Evolutionary conservation across 2,797 vertebrate genomes (phyloP).

Genomic region (Esox masquinongy): DNA sequence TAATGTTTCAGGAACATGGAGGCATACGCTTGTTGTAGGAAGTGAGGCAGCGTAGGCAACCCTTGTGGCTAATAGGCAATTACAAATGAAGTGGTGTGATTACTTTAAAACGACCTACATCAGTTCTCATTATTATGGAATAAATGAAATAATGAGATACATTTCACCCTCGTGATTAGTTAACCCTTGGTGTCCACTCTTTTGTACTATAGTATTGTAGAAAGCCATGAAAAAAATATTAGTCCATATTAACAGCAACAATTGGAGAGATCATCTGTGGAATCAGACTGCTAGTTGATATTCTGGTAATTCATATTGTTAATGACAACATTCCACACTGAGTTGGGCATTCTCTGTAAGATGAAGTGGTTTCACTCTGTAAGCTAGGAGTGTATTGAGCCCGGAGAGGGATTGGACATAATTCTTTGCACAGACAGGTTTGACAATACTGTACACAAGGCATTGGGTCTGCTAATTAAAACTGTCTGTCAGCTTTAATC

Average conservation of each 20-base stretch:
- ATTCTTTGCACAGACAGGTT: slow-evolving; percentile 23
- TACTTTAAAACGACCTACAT: background rate
- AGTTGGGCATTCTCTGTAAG: background rate
- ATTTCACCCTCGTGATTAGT: background rate
- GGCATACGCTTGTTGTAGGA: background rate
- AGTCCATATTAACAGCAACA: background rate
- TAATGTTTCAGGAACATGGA: background rate
- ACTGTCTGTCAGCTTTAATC: slow-evolving; percentile 42
- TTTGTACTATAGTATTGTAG: background rate
- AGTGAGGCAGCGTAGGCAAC: too few species aligned
- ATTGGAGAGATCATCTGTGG: slow-evolving; percentile 1
- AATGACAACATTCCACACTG: background rate
- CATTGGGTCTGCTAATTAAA: slow-evolving; percentile 31
- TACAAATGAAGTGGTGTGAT: background rate
- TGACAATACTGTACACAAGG: slow-evolving; percentile 17
- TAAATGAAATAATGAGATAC: background rate
- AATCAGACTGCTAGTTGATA: background rate
- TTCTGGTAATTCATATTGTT: background rate
- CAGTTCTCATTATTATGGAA: background rate
- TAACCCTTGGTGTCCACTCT: background rate
- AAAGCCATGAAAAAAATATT: background rate
- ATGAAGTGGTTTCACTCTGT: background rate
- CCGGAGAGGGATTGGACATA: slow-evolving; percentile 6
- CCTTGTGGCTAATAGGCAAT: background rate
- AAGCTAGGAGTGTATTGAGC: slow-evolving; percentile 11